Evolutionary conservation across 2,888 invertebrate species (phyloP).

Genomic region (Pemphredon lugubris): DNA sequence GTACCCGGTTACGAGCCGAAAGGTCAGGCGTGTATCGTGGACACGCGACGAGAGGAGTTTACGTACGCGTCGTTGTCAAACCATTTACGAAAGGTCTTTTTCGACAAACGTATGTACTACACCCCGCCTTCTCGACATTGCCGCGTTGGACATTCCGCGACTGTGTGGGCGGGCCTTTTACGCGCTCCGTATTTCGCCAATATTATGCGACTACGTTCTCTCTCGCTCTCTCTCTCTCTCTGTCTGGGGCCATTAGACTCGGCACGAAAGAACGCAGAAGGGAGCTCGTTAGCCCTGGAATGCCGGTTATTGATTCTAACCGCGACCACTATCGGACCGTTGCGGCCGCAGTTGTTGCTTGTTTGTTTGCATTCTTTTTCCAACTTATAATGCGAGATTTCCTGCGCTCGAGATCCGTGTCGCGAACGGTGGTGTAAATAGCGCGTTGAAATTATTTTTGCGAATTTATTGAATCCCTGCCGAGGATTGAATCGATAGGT

Average conservation of each 20-base stretch:
- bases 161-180: conserved; percentile 48
- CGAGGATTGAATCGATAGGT: no score
- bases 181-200: conserved; percentile 52
- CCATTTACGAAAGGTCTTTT: conserved; percentile 39
- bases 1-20: no score
- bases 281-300: conserved; percentile 58
- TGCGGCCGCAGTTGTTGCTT: conserved; percentile 17
- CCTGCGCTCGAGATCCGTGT: no score
- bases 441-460: no score
- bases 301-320: conserved; percentile 56
- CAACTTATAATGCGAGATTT: neutral
- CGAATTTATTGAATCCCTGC: no score
- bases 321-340: conserved; percentile 35
- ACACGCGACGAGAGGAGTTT: conserved; percentile 17
- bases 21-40: no score
- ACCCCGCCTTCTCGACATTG: conserved; percentile 13
- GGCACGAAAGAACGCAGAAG: conserved; percentile 50
- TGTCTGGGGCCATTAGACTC: conserved; percentile 45
- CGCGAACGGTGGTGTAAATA: no score
- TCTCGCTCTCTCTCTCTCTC: no score
- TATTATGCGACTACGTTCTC: conserved; percentile 60
- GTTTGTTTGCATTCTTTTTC: conserved; percentile 1
- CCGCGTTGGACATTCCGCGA: conserved; percentile 49
- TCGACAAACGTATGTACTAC: conserved; percentile 16
- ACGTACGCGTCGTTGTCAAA: conserved; percentile 9